phyloP scores from a whole-genome alignment of 2,797 vertebrate species.

The Danio tinwini region DNA sequence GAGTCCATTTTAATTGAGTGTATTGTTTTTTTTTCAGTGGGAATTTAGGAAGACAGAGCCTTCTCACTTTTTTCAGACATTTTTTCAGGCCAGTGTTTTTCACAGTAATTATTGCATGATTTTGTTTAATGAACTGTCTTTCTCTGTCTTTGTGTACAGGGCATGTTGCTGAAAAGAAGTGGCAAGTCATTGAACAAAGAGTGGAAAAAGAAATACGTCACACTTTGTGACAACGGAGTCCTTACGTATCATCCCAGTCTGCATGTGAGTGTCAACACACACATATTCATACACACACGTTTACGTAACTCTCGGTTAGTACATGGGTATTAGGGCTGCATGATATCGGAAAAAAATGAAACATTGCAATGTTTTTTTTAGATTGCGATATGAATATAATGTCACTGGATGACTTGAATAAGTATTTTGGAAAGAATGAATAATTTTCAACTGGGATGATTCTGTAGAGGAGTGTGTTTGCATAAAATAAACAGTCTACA shows the following conservation, averaged over 20 bases:
- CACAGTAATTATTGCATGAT: background rate
- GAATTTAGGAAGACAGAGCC: background rate
- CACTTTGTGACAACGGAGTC: constrained; percentile 92
- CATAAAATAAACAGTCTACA: too few species aligned
- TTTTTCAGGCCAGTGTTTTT: background rate
- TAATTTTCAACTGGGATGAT: too few species aligned
- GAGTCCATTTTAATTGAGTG: constrained; percentile 11
- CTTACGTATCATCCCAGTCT: constrained; percentile 97
- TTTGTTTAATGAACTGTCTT: background rate
- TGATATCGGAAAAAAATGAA: too few species aligned
- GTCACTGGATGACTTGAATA: too few species aligned
- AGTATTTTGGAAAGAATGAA: too few species aligned
- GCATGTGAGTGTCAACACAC: constrained; percentile 81
- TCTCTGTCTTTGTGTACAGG: constrained; percentile 72
- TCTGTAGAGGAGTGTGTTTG: too few species aligned
- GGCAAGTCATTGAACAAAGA: constrained; percentile 97
- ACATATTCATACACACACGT: constrained; percentile 3
- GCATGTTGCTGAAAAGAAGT: constrained; percentile 95
- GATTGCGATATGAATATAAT: too few species aligned
- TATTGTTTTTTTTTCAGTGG: constrained; percentile 18
- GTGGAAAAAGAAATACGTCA: constrained; percentile 99
- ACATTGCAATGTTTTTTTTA: too few species aligned
- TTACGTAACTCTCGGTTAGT: too few species aligned
- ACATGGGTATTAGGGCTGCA: too few species aligned
- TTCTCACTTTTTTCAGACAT: background rate